Percentiles rank a stretch among this genome's conserved stretches.
Conservation (phyloP, 2,888 invertebrate genomes). For the Acronicta alni region DNA sequence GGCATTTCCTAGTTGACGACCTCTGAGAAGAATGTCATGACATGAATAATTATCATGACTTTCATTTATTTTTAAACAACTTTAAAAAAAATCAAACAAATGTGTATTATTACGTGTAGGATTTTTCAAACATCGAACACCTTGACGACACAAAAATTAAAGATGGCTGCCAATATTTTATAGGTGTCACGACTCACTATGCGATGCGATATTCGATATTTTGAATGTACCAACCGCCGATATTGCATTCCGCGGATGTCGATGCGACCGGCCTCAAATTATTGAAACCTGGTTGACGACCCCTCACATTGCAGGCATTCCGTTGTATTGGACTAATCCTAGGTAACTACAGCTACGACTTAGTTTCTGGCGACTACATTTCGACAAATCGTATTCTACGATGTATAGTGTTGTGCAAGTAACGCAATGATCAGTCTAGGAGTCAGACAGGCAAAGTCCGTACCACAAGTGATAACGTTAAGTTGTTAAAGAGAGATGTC, state of each 20-base stretch:
- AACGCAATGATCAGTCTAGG: no score
- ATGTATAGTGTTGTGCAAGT: no score
- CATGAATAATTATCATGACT: no score
- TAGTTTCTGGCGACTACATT: not conserved
- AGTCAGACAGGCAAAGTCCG: no score
- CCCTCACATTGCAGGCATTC: constrained; percentile 42
- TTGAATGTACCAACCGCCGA: constrained; percentile 40
- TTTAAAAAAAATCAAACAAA: not conserved
- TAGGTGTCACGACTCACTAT: constrained; percentile 19
- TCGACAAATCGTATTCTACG: not conserved
- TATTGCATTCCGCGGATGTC: constrained; percentile 52
- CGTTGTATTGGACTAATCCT: constrained; percentile 32
- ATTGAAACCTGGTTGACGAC: constrained; percentile 50
- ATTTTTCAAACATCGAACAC: constrained; percentile 12
- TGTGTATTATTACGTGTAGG: not conserved
- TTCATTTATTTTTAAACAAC: not conserved
- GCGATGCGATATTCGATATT: constrained; percentile 37
- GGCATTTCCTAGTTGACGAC: no score
- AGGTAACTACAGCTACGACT: constrained; percentile 12
- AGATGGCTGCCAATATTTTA: constrained; percentile 22
- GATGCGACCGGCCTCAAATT: constrained; percentile 43
- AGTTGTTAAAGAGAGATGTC: no score
- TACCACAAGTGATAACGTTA: no score
- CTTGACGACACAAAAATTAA: constrained; percentile 9
- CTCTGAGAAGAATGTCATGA: no score